Conservation (phyloP, 2,888 invertebrate species). For the Lochmaea capreae region DNA sequence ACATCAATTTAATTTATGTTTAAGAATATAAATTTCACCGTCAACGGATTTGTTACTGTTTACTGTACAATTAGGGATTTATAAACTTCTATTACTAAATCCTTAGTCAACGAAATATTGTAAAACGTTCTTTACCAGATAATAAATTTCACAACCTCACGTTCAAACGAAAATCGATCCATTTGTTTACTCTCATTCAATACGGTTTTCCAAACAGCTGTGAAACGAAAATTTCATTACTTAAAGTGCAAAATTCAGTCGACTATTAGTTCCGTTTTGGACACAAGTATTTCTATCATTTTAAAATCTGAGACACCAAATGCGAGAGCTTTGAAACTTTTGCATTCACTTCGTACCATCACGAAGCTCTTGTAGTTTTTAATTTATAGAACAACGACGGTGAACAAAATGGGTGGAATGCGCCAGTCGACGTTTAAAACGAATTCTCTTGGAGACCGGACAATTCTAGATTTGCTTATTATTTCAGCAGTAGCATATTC, state of each 20-base stretch:
- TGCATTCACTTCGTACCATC: slow-evolving; percentile 4
- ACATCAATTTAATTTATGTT: no score
- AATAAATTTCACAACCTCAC: no score
- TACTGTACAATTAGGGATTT: no score
- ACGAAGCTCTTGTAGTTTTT: slow-evolving; percentile 32
- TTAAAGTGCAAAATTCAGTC: background rate
- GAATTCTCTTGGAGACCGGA: slow-evolving; percentile 29
- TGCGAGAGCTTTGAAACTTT: background rate
- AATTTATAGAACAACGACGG: slow-evolving; percentile 41
- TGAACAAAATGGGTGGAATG: slow-evolving; percentile 36
- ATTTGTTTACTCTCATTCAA: no score
- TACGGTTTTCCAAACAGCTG: no score
- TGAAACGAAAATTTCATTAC: background rate
- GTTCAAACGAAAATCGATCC: no score
- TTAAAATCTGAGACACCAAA: background rate
- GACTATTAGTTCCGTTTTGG: background rate
- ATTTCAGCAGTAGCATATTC: background rate
- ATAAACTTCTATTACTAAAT: no score
- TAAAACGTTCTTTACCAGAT: no score
- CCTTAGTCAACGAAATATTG: no score
- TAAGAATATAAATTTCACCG: no score
- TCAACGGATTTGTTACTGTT: no score
- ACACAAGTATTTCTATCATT: background rate
- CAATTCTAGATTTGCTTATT: background rate
- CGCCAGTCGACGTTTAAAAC: slow-evolving; percentile 36